Evolutionary conservation across 2,797 vertebrate species (phyloP).

Genomic region (Coilia nasus): DNA sequence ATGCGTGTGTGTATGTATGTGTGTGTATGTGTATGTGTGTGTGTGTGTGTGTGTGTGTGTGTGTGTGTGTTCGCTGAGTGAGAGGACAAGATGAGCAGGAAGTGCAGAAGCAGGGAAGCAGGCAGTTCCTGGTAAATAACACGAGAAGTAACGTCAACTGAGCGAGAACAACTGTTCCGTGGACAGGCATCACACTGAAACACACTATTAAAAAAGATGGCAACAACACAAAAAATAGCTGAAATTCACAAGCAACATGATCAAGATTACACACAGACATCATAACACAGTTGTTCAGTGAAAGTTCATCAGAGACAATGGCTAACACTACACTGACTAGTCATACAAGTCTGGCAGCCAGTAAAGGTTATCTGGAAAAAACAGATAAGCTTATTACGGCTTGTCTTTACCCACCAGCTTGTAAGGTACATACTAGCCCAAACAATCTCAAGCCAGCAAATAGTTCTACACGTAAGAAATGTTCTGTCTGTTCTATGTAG

Average conservation of each 20-base stretch:
- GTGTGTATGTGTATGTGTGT: slow-evolving; percentile 11
- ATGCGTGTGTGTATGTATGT: neutral
- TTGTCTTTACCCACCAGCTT: neutral
- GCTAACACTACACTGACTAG: neutral
- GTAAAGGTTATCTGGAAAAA: slow-evolving; percentile 11
- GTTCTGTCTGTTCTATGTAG: neutral
- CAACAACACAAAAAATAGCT: neutral
- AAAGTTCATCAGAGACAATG: neutral
- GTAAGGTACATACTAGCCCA: neutral
- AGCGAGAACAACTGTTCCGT: neutral
- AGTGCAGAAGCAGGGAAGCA: neutral
- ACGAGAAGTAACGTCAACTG: neutral
- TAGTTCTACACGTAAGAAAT: neutral
- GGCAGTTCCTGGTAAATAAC: slow-evolving; percentile 25
- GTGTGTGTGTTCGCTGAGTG: neutral
- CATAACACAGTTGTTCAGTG: neutral
- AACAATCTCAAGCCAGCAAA: slow-evolving; percentile 12
- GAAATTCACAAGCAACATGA: neutral
- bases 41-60: slow-evolving; percentile 17
- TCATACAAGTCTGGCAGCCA: neutral
- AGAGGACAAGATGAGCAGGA: slow-evolving; percentile 23
- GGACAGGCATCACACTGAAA: neutral
- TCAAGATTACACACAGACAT: neutral
- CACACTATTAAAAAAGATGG: neutral
- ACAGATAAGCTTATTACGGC: slow-evolving; percentile 6